A percentile compares a stretch with the other conserved stretches of the same genome.
These are phyloP conservation scores for Polia nebulosa DNA, from an alignment of 2,888 invertebrate genomes.

Conservation along the genomic window DNA sequence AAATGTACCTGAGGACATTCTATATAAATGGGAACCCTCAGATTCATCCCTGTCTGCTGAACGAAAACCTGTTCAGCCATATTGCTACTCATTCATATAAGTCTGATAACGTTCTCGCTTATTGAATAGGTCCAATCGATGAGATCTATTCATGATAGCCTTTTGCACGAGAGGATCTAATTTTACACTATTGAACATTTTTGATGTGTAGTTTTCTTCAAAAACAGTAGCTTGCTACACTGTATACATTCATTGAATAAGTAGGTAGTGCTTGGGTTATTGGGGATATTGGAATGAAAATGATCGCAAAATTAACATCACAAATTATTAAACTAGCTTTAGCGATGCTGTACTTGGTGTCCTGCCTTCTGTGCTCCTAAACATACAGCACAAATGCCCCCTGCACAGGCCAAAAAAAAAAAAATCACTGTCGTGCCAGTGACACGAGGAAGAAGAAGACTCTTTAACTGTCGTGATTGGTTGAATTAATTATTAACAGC, in stretches of 20 bases:
- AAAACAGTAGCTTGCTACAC: neutral
- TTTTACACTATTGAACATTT: neutral
- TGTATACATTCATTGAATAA: neutral
- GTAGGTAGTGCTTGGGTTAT: too few species aligned
- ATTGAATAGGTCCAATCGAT: conserved; percentile 76
- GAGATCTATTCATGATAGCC: conserved; percentile 51
- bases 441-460: too few species aligned
- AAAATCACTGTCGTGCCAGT: too few species aligned
- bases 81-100: conserved; percentile 72
- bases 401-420: too few species aligned
- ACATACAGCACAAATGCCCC: too few species aligned
- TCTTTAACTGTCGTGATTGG: neutral
- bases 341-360: too few species aligned
- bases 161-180: conserved; percentile 4
- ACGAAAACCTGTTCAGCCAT: conserved; percentile 72
- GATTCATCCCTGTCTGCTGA: conserved; percentile 61
- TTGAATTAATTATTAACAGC: neutral
- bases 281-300: too few species aligned
- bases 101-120: conserved; percentile 74
- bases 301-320: too few species aligned
- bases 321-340: too few species aligned
- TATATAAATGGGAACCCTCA: neutral
- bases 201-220: neutral
- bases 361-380: too few species aligned
- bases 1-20: neutral